Evolutionary conservation across 37 sponge, comb jelly and placozoan genomes (phyloP), one percentile per base, ranked within the genome.

Genomic region (Mnemiopsis leidyi): DNA sequence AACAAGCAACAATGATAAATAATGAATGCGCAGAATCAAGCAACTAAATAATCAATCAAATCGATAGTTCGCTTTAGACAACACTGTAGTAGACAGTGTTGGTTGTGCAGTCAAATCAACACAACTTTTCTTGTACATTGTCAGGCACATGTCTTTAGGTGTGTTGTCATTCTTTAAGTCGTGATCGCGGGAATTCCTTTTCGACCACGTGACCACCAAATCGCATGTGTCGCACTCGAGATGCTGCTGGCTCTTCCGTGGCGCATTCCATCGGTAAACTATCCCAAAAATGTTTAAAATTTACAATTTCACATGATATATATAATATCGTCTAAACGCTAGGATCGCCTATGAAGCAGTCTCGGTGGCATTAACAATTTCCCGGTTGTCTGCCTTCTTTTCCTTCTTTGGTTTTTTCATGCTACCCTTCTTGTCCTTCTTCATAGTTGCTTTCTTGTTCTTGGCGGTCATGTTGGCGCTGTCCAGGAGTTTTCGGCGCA

Each of bases 401-500:
- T 85, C 35, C 23, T 85, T 37, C 90, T 85, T 85, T 37, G 33
- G 33, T 26, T 85, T 85, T 61, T 85, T 85, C 29, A 39, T 40
- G 30, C 61, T 85, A 25, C 29, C 61, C 48, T 85, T 85, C 61
- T 85, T 85, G 29, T 85, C 90, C 48, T 85, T 85, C 48, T 85
- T 85, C 90, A 85, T 85, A 25, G 90, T 85, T 0, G 39, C 48
- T 28, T 85, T 85, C 90, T 85, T 85, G 90, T 39, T 85, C 61
- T 85, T 85, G 61, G 90, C 32, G 61, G 32, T 40, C 61, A 23
- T 21, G 61, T 85, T 85, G 26, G 90, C 90, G 28, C 38, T 32
- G 3, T 85, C 90, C 29, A 85, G 90, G 48, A 85, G 90, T 25
- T 85, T 85, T 1, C 90, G 90, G 9, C 90, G 32, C 90, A 85